Conservation (phyloP, 2,113 vertebrate species). For the Pipra filicauda region DNA sequence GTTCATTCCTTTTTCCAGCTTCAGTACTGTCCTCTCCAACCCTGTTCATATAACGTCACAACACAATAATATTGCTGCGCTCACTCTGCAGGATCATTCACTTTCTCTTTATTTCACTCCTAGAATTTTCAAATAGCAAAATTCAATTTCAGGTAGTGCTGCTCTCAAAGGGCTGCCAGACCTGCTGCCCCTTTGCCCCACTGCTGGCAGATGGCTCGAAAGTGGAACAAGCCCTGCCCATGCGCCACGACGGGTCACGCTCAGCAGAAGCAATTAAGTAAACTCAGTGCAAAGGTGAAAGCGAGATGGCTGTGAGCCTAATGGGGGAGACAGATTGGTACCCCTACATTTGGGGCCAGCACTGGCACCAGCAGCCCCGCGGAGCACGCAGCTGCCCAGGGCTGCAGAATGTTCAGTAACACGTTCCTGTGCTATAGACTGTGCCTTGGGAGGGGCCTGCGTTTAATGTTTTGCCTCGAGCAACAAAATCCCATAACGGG, state of each 20-base stretch:
- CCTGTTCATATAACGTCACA: background rate
- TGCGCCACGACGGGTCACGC: background rate
- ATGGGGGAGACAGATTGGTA: background rate
- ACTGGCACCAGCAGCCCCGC: background rate
- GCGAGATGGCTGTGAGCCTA: background rate
- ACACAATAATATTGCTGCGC: background rate
- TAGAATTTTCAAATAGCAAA: background rate
- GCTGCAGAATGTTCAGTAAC: slow-evolving; percentile 53
- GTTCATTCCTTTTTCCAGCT: background rate
- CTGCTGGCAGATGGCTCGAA: background rate
- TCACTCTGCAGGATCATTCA: background rate
- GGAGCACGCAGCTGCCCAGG: background rate
- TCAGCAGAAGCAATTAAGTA: slow-evolving; percentile 5
- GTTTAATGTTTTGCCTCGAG: slow-evolving; percentile 31
- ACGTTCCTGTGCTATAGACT: background rate
- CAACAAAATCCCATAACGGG: background rate
- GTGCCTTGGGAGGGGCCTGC: slow-evolving; percentile 6
- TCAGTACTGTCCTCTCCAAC: background rate
- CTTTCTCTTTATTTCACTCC: background rate
- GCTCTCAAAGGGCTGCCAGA: background rate
- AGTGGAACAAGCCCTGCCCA: background rate
- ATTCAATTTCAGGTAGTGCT: background rate
- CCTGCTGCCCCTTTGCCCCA: background rate
- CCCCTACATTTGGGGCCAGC: background rate
- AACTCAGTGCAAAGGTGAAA: background rate